These are phyloP conservation scores for Drosophila orosa DNA, from an alignment of 1,140 invertebrate genomes.

Conservation along the genomic window DNA sequence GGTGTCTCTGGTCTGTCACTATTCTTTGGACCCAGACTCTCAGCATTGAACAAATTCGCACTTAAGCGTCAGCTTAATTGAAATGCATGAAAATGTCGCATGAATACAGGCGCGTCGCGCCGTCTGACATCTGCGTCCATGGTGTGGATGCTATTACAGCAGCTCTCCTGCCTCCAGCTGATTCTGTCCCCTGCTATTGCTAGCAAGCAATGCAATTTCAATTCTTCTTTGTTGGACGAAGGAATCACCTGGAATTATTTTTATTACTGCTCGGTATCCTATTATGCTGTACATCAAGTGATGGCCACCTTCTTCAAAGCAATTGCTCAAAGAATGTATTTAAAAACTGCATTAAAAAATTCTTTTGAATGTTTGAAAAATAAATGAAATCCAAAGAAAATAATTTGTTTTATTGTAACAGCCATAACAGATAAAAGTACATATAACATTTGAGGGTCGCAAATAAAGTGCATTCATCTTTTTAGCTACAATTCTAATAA, in stretches of 20 bases:
- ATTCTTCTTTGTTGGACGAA: conserved; percentile 15
- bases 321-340: no score
- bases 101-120: conserved; percentile 44
- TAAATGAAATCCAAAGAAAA: background rate
- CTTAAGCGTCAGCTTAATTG: conserved; percentile 68
- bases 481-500: no score
- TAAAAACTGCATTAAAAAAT: no score
- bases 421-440: no score
- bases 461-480: background rate
- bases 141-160: background rate
- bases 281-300: conserved; percentile 67
- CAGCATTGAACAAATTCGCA: conserved; percentile 56
- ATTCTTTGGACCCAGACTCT: conserved; percentile 20
- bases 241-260: background rate
- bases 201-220: conserved; percentile 48
- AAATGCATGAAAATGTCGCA: conserved; percentile 77
- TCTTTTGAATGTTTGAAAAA: no score
- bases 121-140: background rate
- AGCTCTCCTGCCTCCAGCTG: background rate
- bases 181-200: conserved; percentile 22
- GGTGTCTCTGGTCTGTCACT: conserved; percentile 19
- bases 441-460: background rate
- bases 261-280: conserved; percentile 1
- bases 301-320: conserved; percentile 60
- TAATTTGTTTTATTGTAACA: background rate